Evolutionary conservation across 2,113 vertebrate species (phyloP).

Genomic region (Oxyruncus cristatus): DNA sequence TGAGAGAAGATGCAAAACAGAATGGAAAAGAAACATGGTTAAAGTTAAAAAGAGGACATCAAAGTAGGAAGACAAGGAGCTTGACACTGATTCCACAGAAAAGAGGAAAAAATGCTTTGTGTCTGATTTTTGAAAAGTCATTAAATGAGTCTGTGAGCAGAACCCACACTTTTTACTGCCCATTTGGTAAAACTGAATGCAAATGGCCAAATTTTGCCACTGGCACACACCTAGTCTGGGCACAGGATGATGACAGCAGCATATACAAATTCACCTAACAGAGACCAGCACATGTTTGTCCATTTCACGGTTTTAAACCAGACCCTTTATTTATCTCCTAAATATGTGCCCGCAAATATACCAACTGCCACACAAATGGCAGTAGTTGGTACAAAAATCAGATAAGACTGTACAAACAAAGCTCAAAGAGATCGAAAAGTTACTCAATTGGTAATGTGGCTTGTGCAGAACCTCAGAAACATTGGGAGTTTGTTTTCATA

Average conservation of each 20-base stretch:
- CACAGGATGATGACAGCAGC: background rate
- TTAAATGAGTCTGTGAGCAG: background rate
- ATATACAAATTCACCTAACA: background rate
- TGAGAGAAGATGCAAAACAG: conserved; percentile 50
- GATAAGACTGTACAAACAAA: background rate
- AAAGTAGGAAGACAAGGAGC: conserved; percentile 13
- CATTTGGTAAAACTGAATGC: background rate
- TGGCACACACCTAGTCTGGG: background rate
- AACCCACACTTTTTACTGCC: background rate
- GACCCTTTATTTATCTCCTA: background rate
- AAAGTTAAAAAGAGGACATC: conserved; percentile 45
- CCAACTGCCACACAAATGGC: background rate
- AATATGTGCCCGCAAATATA: background rate
- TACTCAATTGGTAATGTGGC: background rate
- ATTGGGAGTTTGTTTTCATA: conserved; percentile 9
- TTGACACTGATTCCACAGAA: conserved; percentile 26
- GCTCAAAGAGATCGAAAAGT: conserved; percentile 1
- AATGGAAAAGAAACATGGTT: conserved; percentile 28
- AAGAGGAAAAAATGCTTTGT: conserved; percentile 19
- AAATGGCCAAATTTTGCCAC: background rate
- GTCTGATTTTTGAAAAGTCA: background rate
- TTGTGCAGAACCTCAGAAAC: background rate
- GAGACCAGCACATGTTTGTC: background rate
- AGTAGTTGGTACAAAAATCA: background rate
- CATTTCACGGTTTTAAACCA: background rate